phyloP scores from a whole-genome alignment of 2,888 invertebrate species.

The Trachelus stipa region DNA sequence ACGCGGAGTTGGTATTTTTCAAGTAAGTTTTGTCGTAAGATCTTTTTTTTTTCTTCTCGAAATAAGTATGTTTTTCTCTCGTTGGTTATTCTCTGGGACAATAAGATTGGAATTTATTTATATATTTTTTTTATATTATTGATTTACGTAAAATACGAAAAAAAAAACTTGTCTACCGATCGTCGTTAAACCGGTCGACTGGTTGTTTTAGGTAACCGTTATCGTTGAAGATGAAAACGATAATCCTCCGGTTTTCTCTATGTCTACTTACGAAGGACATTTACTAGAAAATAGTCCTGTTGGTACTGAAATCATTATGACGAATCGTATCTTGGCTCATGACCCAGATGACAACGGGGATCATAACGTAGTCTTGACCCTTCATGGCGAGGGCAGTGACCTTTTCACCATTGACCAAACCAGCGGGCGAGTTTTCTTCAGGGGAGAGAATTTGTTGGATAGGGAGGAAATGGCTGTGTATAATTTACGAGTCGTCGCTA shows the following conservation, averaged over 20 bases:
- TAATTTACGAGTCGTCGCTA: constrained; percentile 78
- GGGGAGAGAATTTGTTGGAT: constrained; percentile 72
- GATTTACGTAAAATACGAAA: no score
- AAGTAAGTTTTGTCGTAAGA: constrained; percentile 65
- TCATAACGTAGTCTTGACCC: constrained; percentile 75
- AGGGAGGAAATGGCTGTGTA: constrained; percentile 79
- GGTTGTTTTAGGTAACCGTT: constrained; percentile 70
- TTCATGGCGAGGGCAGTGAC: constrained; percentile 82
- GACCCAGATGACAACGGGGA: constrained; percentile 80
- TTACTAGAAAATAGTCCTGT: constrained; percentile 82
- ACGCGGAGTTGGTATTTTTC: constrained; percentile 80
- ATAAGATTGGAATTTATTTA: not conserved
- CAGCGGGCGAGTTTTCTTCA: constrained; percentile 73
- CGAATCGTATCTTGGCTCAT: constrained; percentile 75
- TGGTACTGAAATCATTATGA: constrained; percentile 78
- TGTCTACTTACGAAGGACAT: constrained; percentile 78
- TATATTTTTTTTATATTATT: constrained; percentile 12
- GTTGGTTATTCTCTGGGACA: constrained; percentile 1
- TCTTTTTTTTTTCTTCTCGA: not conserved
- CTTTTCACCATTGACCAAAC: constrained; percentile 77
- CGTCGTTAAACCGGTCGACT: not conserved
- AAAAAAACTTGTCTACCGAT: not conserved
- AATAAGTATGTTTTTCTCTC: not conserved
- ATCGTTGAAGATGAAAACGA: constrained; percentile 89
- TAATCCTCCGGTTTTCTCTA: constrained; percentile 84